Percentiles rank a stretch among this genome's conserved stretches.
phyloP scores from a whole-genome alignment of 2,797 vertebrate species.

The Sciurus vulgaris region DNA sequence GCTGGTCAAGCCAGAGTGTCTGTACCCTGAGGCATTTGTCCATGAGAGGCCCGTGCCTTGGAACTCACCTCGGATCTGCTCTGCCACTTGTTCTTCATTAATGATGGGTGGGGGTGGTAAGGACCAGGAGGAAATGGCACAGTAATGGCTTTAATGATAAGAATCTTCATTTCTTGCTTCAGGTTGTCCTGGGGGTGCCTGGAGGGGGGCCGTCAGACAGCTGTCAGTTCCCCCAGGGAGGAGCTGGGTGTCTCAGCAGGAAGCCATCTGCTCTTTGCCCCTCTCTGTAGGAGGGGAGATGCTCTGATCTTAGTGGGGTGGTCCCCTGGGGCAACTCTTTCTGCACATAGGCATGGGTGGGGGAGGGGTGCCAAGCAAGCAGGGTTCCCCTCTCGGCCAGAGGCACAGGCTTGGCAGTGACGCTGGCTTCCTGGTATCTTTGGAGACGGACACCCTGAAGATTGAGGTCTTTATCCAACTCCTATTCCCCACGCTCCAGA shows the following conservation, averaged over 20 bases:
- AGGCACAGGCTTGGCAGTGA: background rate
- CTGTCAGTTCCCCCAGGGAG: background rate
- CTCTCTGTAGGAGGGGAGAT: background rate
- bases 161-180: slow-evolving; percentile 46
- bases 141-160: background rate
- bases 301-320: background rate
- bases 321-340: background rate
- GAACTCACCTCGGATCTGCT: background rate
- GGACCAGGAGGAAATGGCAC: background rate
- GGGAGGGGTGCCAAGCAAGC: background rate
- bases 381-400: background rate
- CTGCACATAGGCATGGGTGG: background rate
- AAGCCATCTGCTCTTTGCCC: background rate
- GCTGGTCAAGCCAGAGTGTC: background rate
- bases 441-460: background rate
- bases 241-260: background rate
- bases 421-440: background rate
- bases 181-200: background rate
- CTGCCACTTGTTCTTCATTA: background rate
- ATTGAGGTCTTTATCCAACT: background rate
- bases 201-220: background rate
- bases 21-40: background rate
- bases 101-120: background rate
- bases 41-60: background rate
- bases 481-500: background rate